Base-by-base conservation (phyloP, 2,113 vertebrate species). In the Muntiacus muntjak region DNA sequence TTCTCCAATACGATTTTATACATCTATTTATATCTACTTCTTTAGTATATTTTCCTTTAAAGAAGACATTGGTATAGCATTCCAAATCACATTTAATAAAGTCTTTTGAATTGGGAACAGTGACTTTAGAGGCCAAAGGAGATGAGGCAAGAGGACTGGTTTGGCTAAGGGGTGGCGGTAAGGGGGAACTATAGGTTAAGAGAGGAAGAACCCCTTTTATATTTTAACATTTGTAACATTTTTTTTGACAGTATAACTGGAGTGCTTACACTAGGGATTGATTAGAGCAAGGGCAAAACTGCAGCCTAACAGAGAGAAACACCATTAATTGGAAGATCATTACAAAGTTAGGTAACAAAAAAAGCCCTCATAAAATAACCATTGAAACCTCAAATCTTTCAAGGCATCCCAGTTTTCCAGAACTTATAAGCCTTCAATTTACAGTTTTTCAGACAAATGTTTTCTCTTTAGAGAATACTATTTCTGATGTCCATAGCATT, bases 1-100 rank as follows among this genome's bases (percentile, higher is more conserved):
- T 98, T 97, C 98, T 98, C 98, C 96, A 98, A 93, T 97, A 98
- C 71, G 93, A 98, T 98, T 99, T 98, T 98, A 98, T 98, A 98
- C 97, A 89, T 98, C 98, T 99, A 99, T 99, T 99, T 99, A 99
- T 99, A 99, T 98, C 96, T 96, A 98, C 98, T 98, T 98, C 98
- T 98, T 99, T 96, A 98, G 97, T 97, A 96, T 98, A 98, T 97
- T 98, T 94, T 95, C 88, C 97, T 95, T 98, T 98, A 98, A 98
- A 98, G 97, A 98, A 96, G 94, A 98, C 54, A 1, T 98, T 98
- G 89, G 92, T 98, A 95, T 71, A 98, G 98, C 97, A 98, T 96
- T 91, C 92, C 96, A 94, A 97, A 97, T 98, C 96, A 94, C 89
- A 97, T 98, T 98, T 98, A 98, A 97, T 95, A 30, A 96, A 98